Evolutionary conservation across 2,888 invertebrate species (phyloP), one percentile per base, ranked within the genome.

Genomic region (Diarsia rubi): DNA sequence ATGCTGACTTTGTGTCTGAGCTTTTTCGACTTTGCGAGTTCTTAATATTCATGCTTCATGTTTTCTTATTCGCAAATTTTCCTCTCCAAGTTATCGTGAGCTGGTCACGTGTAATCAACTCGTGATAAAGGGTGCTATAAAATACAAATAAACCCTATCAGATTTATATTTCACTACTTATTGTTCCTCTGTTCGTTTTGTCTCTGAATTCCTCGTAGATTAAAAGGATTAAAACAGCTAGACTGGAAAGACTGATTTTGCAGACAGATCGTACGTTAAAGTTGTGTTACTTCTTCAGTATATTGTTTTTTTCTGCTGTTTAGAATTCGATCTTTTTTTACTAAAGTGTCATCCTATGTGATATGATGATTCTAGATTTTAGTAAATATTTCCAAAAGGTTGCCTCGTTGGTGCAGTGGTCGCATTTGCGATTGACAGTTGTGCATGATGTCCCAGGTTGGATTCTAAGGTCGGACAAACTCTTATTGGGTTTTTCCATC

Each of bases 51-150:
- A 49, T 52, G 24, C 14, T 62, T 68, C 73, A 67, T 9, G 52
- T 63, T 62, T 65, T 75, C 65, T 72, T 52, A 73, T 59, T 44
- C 60, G 49, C 59, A 44, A 66, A 76, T 74, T 76, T 85, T 83
- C 62, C 72, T 70, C 24, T 69, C 69, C 42, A 66, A 65, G 54
- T 70, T 60, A 45, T 69, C 62, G 24, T 67, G 44, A 47, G 69
- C 12, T 62, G 73, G 79, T 82, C 84, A 79, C 72, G 77, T 85
- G 76, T 76, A n/a, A 71, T 65, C 52, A 67, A 62, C 64, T 57
- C 57, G 74, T 78, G 73, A 77, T 72, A 59, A 73, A 76, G 73
- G 69, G 31, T 67, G 57, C 31, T 69, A n/a, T 62, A 65, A 79
- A 69, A 70, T 49, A 49, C 69, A 24, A 63, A 71, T 65, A 24